Percentiles rank a stretch among this genome's conserved stretches.
Conservation (phyloP, 2,113 vertebrate genomes). For the Amazona vittata region DNA sequence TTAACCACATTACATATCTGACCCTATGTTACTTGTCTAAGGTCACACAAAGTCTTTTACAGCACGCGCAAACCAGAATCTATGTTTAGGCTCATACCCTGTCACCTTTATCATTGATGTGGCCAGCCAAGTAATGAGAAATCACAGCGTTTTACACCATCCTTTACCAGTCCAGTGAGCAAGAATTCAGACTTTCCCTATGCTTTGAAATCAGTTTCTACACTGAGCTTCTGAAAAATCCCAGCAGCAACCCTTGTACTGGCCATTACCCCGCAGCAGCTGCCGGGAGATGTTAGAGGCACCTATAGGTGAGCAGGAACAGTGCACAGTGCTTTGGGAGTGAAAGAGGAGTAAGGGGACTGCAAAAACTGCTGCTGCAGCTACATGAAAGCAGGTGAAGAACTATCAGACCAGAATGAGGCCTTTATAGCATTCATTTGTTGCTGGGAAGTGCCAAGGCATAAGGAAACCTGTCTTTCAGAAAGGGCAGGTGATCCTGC, state of each 20-base stretch:
- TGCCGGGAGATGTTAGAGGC: not conserved
- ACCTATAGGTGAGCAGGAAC: not conserved
- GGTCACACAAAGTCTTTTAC: not conserved
- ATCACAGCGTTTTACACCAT: not conserved
- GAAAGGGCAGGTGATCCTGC: not conserved
- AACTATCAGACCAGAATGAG: not conserved
- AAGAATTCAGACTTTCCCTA: not conserved
- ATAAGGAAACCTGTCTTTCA: not conserved
- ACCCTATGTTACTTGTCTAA: not conserved
- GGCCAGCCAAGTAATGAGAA: not conserved
- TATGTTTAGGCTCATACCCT: not conserved
- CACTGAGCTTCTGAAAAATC: not conserved
- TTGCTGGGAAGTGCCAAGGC: not conserved
- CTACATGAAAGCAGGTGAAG: not conserved
- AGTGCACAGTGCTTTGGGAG: not conserved
- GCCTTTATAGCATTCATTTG: not conserved
- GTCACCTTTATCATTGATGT: not conserved
- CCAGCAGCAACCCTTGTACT: not conserved
- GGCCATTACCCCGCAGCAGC: not conserved
- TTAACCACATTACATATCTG: not conserved
- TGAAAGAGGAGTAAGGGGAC: not conserved
- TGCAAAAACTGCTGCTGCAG: not conserved
- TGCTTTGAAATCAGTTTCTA: not conserved
- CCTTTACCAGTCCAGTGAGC: not conserved
- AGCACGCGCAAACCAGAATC: not conserved